Percentiles rank a stretch among this genome's conserved stretches.
These are phyloP conservation scores for Drosophila lini DNA, from an alignment of 1,140 invertebrate species.

Conservation along the genomic window DNA sequence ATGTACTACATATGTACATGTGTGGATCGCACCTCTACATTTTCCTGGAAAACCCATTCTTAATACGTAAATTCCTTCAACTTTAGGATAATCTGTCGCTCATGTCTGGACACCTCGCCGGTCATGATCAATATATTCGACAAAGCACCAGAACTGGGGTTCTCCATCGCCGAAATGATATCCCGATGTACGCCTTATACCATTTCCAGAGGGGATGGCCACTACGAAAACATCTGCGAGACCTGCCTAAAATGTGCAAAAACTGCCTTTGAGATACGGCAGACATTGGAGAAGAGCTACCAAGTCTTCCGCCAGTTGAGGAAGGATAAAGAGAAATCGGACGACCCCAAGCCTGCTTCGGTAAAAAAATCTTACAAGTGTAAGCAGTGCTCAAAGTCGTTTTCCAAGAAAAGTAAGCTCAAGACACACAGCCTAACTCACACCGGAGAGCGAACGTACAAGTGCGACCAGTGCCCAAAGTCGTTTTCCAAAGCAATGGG, in stretches of 20 bases:
- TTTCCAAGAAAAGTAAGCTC: neutral
- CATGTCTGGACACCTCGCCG: neutral
- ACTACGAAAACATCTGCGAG: neutral
- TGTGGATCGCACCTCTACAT: neutral
- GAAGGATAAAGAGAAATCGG: neutral
- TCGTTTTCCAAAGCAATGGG: neutral
- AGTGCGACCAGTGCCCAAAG: neutral
- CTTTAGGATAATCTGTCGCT: slow-evolving; percentile 1
- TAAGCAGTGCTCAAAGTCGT: neutral
- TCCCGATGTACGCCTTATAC: neutral
- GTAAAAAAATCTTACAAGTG: neutral
- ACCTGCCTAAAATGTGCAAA: neutral
- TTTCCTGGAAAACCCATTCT: neutral
- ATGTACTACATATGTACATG: neutral
- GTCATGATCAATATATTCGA: slow-evolving; percentile 9
- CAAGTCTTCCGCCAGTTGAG: neutral
- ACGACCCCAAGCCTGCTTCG: neutral
- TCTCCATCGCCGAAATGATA: neutral
- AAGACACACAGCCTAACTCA: neutral
- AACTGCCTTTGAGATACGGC: slow-evolving; percentile 2
- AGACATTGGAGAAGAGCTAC: neutral
- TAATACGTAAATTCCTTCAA: neutral
- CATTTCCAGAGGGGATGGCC: neutral
- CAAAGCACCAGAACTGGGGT: neutral
- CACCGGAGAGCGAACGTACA: neutral